Evolutionary conservation across 2,888 invertebrate genomes (phyloP), one percentile per base, ranked within the genome.

Genomic region (Taenaris catops): DNA sequence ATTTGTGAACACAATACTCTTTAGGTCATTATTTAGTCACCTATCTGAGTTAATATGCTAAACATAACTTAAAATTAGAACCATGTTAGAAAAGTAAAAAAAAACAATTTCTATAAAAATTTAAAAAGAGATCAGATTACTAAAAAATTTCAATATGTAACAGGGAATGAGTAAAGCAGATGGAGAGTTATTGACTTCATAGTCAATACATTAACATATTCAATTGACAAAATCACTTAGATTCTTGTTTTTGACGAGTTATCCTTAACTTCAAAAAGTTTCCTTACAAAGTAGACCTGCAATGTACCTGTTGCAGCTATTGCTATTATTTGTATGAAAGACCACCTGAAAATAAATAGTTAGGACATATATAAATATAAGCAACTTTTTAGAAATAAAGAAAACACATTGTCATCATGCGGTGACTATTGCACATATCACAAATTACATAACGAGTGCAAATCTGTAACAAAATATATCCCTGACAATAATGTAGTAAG

Each of bases 231-330:
- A 14, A 14, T 14, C 14, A 14, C 23, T 78, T 74, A 90, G 49
- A 90, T 90, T 59, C 89, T 76, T 23, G 89, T 87, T 51, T 87
- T 89, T 3, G 89, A 89, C 2, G 88, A 83, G 38, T 91, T 91
- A 16, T 89, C 81, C 63, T 93, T 94, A 0, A 93, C 91, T 60
- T 95, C 94, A 66, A 98, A 98, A 5, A 98, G 81, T 81, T 96
- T 95, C 46, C 95, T 90, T 6, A 98, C 94, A 70, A 97, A 97
- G 68, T 92, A 95, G 1, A 97, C 96, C 83, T 96, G 92, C 10
- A 92, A 58, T 1, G 92, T 88, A 4, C 94, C 94, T 0, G 96
- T 94, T 1, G 91, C 88, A 27, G 93, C 79, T 44, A 98, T 94
- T 1, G 97, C 93, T 11, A 93, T 38, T 48, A 97, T 95, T 86